Percentiles rank a stretch among this genome's conserved stretches.
Evolutionary conservation across 2,113 vertebrate species (phyloP).

Genomic region (Ciconia boyciana): DNA sequence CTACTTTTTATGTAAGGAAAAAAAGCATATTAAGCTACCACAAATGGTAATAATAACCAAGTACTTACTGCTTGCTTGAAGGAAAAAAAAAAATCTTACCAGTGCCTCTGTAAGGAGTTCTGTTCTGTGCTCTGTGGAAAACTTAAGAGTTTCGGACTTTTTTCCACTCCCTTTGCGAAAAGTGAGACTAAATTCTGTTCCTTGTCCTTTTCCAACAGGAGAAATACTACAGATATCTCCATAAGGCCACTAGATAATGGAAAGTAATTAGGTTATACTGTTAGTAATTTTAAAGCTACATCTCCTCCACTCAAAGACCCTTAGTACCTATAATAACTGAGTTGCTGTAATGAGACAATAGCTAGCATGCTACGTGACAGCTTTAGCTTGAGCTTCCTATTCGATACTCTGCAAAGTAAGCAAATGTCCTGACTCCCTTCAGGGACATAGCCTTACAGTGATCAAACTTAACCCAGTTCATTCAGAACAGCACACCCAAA

Average conservation of each 20-base stretch:
- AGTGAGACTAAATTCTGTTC: constrained; percentile 95
- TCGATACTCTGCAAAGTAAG: not conserved
- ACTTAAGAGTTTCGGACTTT: constrained; percentile 97
- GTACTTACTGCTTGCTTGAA: not conserved
- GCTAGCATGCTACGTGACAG: accelerated
- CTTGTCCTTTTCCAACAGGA: constrained; percentile 96
- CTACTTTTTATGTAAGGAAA: not conserved
- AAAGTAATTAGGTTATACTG: not conserved
- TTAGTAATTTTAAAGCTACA: not conserved
- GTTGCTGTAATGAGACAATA: not conserved
- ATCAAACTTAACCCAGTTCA: not conserved
- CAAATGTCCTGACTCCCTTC: not conserved
- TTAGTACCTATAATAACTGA: not conserved
- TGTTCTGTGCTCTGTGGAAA: constrained; percentile 97
- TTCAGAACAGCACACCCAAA: not conserved
- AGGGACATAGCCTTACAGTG: not conserved
- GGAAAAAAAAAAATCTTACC: constrained; percentile 73
- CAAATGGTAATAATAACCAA: not conserved
- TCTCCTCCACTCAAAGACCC: not conserved
- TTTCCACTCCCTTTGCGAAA: constrained; percentile 96
- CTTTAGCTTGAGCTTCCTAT: not conserved
- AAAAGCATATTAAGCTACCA: not conserved
- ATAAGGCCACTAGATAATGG: constrained; percentile 90
- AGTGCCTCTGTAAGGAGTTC: constrained; percentile 97
- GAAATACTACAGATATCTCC: constrained; percentile 95